Base-by-base conservation (phyloP, 1,140 invertebrate species). In the Bombus breviceps region DNA sequence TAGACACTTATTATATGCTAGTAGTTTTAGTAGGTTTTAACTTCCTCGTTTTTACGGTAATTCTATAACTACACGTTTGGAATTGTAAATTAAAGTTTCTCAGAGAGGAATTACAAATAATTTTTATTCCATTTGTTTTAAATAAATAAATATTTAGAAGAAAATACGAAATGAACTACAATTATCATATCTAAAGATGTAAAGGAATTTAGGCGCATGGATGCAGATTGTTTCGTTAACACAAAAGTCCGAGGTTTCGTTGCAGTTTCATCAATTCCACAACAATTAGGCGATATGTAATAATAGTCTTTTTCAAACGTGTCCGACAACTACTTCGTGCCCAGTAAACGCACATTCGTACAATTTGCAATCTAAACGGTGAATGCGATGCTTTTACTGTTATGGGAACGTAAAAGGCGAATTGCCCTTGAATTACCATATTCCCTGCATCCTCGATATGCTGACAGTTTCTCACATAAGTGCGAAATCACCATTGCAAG, bases 351-450 rank as follows among this genome's bases (percentile, higher is more conserved):
- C 47, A 81, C 83, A 88, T 88, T 88, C 83, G 84, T 72, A 87
- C 87, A 89, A 91, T 90, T 91, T 86, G 86, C 90, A 88, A 83
- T 90, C 90, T 87, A 74, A 72, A 75, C 84, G 25, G 41, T 78
- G 81, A 89, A 88, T 85, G 83, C 77, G 73, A 86, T 85, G 81
- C 88, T 88, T 86, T 89, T 81, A 86, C 74, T 89, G 88, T 92
- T 92, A 92, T 83, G 84, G 83, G 88, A 78, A 59, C 90, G 83
- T 92, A 91, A 92, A 92, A 90, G 85, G 83, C 69, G 66, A 91
- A 92, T 91, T 85, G 85, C 86, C 85, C 83, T 86, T 84, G 78
- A 88, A 85, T 91, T 90, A 89, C 85, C 82, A 43, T 62, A 69
- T 28, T 53, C 22, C 66, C 57, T 76, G 62, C 32, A 64, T 66